Base-by-base conservation (phyloP, 2,888 invertebrate species). In the Drosophila anomelani region DNA sequence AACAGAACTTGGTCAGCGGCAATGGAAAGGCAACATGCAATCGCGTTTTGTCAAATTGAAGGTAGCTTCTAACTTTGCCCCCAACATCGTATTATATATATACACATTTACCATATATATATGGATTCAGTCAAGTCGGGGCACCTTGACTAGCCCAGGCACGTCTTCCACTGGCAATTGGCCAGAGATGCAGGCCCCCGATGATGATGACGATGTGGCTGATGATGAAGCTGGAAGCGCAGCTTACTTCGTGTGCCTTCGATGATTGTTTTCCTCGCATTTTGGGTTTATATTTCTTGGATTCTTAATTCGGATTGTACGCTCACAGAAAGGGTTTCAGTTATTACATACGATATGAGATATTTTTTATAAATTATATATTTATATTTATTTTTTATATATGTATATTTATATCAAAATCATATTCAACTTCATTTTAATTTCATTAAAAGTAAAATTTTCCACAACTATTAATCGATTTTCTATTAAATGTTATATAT, bases 91-190 rank as follows among this genome's bases (percentile, higher is more conserved):
- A 23, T 7, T n/a, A 44, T 43, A 49, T 49, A 49, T 32, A 29
- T 9, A 29, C 29, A 8, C 1, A 44, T 46, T 10, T 41, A 4
- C 10, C n/a, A 32, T 46, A 26, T 29, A 36, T 34, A 51, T 51
- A 53, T 76, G 57, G 43, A 72, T 55, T 71, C 60, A 60, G 76
- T 23, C 68, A 20, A 49, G 72, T 49, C 51, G 67, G 71, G 75
- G 84, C 76, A 76, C 84, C 86, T 88, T 88, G 88, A 81, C 90
- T 79, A 90, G 86, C 88, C 84, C 86, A 75, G 66, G 79, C 78
- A 71, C 77, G 75, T 76, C 77, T 81, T 71, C 67, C 70, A 76
- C 78, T 77, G 80, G 68, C 80, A 76, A 75, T 71, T 74, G 76
- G 58, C 71, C 77, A 56, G 55, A 51, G 69, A 64, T 69, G 47